A percentile compares a stretch with the other conserved stretches of the same genome.
phyloP scores from a whole-genome alignment of 2,797 vertebrate species.

The Prionace glauca region DNA sequence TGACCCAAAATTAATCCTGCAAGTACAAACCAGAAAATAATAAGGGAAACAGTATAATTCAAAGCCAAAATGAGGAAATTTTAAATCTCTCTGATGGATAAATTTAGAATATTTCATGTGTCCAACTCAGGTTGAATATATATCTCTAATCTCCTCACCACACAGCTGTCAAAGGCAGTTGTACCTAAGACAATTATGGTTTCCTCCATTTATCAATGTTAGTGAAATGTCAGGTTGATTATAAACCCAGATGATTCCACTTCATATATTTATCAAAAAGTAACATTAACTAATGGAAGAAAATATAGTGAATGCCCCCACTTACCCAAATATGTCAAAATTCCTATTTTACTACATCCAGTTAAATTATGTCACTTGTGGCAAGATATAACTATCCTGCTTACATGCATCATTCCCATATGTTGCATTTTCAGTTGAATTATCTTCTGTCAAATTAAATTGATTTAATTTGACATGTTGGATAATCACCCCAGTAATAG shows the following conservation, averaged over 20 bases:
- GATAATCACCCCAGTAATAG: conserved; percentile 36
- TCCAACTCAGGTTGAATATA: neutral
- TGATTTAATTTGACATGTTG: conserved; percentile 38
- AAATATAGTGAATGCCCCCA: neutral
- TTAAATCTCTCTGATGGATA: neutral
- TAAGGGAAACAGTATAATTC: conserved; percentile 45
- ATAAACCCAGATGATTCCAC: neutral
- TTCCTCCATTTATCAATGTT: neutral
- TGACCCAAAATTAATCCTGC: conserved; percentile 56
- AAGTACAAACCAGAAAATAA: conserved; percentile 54
- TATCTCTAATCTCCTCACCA: neutral
- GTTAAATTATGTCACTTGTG: conserved; percentile 33
- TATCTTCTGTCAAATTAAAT: conserved; percentile 38
- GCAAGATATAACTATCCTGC: neutral
- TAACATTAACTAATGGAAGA: neutral
- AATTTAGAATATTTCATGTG: neutral
- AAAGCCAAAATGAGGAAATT: neutral
- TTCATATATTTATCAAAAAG: neutral
- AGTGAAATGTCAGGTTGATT: conserved; percentile 10
- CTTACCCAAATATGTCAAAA: neutral
- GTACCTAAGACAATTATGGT: neutral
- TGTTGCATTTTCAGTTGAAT: conserved; percentile 37
- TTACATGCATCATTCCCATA: conserved; percentile 16
- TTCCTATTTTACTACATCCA: conserved; percentile 1
- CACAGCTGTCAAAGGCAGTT: conserved; percentile 12